Base-by-base conservation (phyloP, 1,140 invertebrate species). In the Drosophila mayri region DNA sequence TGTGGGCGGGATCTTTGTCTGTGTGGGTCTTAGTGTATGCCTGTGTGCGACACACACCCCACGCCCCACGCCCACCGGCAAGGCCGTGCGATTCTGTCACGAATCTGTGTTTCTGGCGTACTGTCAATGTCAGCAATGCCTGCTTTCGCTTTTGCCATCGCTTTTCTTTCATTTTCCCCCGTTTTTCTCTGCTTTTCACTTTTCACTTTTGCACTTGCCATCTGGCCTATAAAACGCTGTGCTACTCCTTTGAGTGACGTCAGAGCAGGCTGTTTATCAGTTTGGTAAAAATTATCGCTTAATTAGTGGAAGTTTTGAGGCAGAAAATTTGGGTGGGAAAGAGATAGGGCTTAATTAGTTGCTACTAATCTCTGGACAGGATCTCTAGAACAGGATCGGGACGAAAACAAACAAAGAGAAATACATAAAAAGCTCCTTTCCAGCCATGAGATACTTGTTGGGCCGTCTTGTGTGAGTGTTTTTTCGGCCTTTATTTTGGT, bases 401-500 rank as follows among this genome's bases (percentile, higher is more conserved):
- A 0, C 32, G 16, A 5, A 22, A 20, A 20, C 20, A 20, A 20
- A 30, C 47, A 30, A 49, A 49, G 16, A 11, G 8, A 28, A 18
- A 14, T 20, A 28, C 10, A 50, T 43, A 43, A 10, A 37, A 14
- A 22, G 25, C 37, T 9, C 16, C n/a, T 37, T 41, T 58, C 57
- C 61, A 62, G 55, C 50, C 60, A 43, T 64, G 75, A 49, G 79
- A 62, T 63, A 85, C 81, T 77, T 86, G 74, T 86, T 85, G 82
- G 61, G 20, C 43, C 40, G n/a, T 38, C 14, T 25, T 30, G 16
- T 74, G 55, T n/a, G 14, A 35, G 14, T 22, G 22, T 18, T 60
- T 22, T 78, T 60, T 81, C 65, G 75, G 79, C 83, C 77, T 87
- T 86, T 86, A 87, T 86, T 86, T 86, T 76, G 82, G 82, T 86